Evolutionary conservation across 2,888 invertebrate species (phyloP), one percentile per base, ranked within the genome.

Genomic region (Acanthoscelides obtectus): DNA sequence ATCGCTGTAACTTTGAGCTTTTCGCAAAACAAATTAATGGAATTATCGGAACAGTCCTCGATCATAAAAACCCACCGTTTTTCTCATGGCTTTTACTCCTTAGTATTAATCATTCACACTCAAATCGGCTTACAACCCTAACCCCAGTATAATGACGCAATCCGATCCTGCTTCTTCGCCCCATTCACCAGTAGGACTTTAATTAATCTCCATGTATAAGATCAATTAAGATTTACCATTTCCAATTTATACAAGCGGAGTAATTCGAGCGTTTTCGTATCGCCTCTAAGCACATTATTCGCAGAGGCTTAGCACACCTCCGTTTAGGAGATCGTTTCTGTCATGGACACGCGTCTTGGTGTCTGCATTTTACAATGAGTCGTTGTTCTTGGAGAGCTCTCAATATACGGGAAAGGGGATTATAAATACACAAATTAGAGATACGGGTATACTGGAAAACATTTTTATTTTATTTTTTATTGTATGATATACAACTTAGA

Each of bases 201-300:
- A 71, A 73, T 73, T 73, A 71, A 73, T 73, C 70, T 71, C 68
- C 45, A 45, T 27, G 71, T 63, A 68, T 72, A 71, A 71, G 73
- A 71, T 71, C 71, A 73, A 73, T 73, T 73, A 71, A 73, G 73
- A 73, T 71, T 71, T 71, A 68, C 69, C 71, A 67, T 69, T 22
- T 68, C 8, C 69, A 73, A 73, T 73, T 73, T 73, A 72, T 72
- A 68, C 45, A 45, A 12, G 45, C 45, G 45, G 17, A 45, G 45
- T 6, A 45, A 45, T 45, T 45, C 45, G 17, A 12, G 45, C 45
- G 45, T 45, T 45, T 45, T 17, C 17, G 8, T 45, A 45, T 45
- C 3, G 3, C 45, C 45, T 3, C 45, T 45, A 45, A 45, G 12
- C 45, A 6, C 12, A 45, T 45, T 45, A 45, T 45, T 45, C 45